Conservation (phyloP, 2,113 vertebrate genomes). For the Vulpes lagopus region DNA sequence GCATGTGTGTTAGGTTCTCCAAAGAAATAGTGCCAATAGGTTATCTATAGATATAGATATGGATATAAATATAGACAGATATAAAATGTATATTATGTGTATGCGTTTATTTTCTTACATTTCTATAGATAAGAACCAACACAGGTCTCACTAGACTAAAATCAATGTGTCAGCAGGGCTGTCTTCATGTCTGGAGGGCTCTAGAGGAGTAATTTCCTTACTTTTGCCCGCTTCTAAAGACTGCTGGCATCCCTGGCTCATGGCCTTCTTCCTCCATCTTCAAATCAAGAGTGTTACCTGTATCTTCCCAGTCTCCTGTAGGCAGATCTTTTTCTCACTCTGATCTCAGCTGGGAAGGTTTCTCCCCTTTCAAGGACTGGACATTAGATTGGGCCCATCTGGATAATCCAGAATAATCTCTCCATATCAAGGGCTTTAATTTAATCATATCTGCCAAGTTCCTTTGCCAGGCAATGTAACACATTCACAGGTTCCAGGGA, state of each 20-base stretch:
- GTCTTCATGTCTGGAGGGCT: neutral
- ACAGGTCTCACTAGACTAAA: neutral
- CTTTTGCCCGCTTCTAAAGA: neutral
- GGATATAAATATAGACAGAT: neutral
- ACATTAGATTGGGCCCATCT: neutral
- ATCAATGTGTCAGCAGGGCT: neutral
- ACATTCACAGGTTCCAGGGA: neutral
- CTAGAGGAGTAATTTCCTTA: neutral
- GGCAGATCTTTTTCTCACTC: neutral
- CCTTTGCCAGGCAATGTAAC: neutral
- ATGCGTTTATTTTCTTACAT: neutral
- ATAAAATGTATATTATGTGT: neutral
- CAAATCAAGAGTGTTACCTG: neutral
- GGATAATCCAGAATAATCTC: neutral
- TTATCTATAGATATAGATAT: neutral
- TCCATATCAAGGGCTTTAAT: neutral
- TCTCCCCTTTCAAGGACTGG: neutral
- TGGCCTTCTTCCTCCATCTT: neutral
- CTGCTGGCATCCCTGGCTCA: neutral
- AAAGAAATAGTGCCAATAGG: neutral
- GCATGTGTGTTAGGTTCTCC: neutral
- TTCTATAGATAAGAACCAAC: neutral
- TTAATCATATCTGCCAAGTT: neutral
- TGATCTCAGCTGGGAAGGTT: neutral
- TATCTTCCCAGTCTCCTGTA: neutral